These are phyloP conservation scores for Sardinella longiceps DNA, from an alignment of 2,797 vertebrate species.

Conservation along the genomic window DNA sequence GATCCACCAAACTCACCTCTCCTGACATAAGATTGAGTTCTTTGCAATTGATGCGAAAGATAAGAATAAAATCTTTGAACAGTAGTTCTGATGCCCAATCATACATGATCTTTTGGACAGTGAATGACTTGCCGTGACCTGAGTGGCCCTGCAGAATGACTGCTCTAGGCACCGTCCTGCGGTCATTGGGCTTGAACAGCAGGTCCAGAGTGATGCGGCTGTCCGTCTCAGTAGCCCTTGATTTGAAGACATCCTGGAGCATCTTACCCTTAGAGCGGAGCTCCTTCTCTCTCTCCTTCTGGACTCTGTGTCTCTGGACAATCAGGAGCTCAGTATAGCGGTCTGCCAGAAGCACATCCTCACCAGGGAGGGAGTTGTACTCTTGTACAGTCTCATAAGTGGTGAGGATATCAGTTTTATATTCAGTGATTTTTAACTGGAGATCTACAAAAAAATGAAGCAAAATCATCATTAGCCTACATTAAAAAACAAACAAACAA, in stretches of 20 bases:
- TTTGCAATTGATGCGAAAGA: neutral
- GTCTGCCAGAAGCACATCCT: neutral
- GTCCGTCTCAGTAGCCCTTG: neutral
- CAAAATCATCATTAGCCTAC: too few relatives aligned
- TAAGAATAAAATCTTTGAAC: neutral
- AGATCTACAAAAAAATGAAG: neutral
- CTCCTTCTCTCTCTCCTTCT: neutral
- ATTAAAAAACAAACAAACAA: too few relatives aligned
- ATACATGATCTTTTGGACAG: neutral
- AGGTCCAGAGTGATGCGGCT: neutral
- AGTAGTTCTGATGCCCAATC: neutral
- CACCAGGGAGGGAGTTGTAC: neutral
- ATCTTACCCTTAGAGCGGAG: neutral
- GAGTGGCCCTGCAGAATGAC: conserved; percentile 2
- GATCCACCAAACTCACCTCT: neutral
- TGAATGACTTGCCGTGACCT: neutral
- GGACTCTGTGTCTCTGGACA: neutral
- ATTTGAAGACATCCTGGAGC: neutral
- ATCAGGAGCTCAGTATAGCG: neutral
- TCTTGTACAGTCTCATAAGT: neutral
- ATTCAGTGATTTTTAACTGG: neutral
- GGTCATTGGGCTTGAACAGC: neutral
- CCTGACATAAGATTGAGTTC: neutral
- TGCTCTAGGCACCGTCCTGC: neutral
- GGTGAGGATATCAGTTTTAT: neutral